These are phyloP conservation scores for Lethrus apterus DNA, from an alignment of 1,140 invertebrate genomes.

Conservation along the genomic window DNA sequence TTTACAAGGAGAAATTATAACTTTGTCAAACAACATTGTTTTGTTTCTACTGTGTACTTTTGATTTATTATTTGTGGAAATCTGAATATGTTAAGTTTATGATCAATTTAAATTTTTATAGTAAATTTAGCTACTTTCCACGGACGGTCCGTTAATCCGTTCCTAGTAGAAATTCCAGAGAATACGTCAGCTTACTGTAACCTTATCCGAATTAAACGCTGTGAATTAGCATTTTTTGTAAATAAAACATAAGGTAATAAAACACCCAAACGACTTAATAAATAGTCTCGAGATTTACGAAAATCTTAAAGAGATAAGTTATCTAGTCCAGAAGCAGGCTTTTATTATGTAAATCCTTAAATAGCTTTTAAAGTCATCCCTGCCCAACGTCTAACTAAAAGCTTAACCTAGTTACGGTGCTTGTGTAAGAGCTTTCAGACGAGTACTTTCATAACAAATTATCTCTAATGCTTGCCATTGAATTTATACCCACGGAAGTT, in stretches of 20 bases:
- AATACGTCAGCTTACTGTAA: no score
- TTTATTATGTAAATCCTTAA: conserved; percentile 14
- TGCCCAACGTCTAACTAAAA: conserved; percentile 11
- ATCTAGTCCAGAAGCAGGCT: conserved; percentile 11
- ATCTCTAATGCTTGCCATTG: conserved; percentile 12
- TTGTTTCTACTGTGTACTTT: no score
- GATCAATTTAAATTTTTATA: no score
- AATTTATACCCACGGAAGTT: conserved; percentile 7
- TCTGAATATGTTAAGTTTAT: no score
- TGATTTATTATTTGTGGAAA: no score
- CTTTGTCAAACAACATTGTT: no score
- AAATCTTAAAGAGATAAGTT: conserved; percentile 8
- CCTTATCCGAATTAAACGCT: no score
- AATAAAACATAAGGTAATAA: not conserved
- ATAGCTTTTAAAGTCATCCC: conserved; percentile 14
- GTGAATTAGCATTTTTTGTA: no score
- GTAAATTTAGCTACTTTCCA: no score
- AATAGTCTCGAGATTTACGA: conserved; percentile 1
- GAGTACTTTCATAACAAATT: conserved; percentile 14
- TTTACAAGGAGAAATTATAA: no score
- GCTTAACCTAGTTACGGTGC: conserved; percentile 12
- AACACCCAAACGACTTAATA: not conserved
- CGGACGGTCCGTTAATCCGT: no score
- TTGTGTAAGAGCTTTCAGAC: conserved; percentile 12
- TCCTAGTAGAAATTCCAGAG: no score